Base-by-base conservation (phyloP, 1,140 invertebrate species). In the Sycophaga agraensis region DNA sequence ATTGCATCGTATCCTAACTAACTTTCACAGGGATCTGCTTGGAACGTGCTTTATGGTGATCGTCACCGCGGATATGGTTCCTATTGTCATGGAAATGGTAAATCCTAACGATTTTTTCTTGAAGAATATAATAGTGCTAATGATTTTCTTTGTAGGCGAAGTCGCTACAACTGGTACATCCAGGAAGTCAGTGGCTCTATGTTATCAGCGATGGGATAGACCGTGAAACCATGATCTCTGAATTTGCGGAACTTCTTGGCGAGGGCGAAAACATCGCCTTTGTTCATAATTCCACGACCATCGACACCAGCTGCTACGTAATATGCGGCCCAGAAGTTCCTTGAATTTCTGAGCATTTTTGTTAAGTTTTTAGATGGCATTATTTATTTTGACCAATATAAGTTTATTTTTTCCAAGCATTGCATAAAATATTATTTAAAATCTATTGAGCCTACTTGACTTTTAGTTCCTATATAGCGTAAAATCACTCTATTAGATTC, bases 211-310 rank as follows among this genome's bases (percentile, higher is more conserved):
- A 91, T 46, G 85, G 82, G 0, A 79, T 28, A 3, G 34, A 31
- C 53, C 76, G 79, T 14, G 82, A 75, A 28, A 66, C 85, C 51
- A 79, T 78, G 49, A 70, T 88, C 28, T 77, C 82, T 0, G 73
- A 74, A 16, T 78, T 89, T 37, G 76, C 84, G 22, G 80, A 84
- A 40, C 77, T 85, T 3, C 72, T 92, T 21, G 79, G 80, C 3
- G 91, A 93, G 75, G 92, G 92, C 2, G 89, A 91, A 68, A 93
- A 94, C 73, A 73, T 93, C n/a, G 90, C 90, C 14, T 91, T 91
- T 68, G 79, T 91, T 26, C 87, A 88, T 64, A 94, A 94, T 72
- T 75, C 80, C 6, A 89, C 91, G 0, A 74, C 78, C 9, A 66
- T 72, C 53, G 69, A 78, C 21, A 51, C 68, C 4, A 70, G 76